phyloP scores from a whole-genome alignment of 2,797 vertebrate genomes.

The Monodelphis domestica region DNA sequence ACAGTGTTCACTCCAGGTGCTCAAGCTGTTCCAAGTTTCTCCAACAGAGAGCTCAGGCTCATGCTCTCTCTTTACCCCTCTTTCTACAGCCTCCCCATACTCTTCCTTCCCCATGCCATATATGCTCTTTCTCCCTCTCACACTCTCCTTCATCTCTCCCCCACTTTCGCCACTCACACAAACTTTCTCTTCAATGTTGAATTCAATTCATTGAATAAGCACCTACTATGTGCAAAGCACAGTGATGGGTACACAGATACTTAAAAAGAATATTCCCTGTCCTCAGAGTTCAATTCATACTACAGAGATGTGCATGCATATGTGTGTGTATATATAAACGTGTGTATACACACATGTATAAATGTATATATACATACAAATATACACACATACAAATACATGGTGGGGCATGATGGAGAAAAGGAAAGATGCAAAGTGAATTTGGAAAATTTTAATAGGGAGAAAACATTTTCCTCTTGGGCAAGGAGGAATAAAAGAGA shows the following conservation, averaged over 20 bases:
- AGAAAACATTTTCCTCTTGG: too few relatives aligned
- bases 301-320: background rate
- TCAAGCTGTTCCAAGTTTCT: background rate
- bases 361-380: too few relatives aligned
- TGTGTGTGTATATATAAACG: too few relatives aligned
- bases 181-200: background rate
- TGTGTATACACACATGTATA: background rate
- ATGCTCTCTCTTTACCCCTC: background rate
- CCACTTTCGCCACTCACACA: background rate
- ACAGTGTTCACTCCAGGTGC: background rate
- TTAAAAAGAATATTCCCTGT: background rate
- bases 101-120: background rate
- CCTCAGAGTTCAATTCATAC: background rate
- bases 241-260: background rate
- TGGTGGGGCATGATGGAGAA: background rate
- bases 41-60: background rate
- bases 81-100: too few relatives aligned
- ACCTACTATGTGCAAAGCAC: background rate
- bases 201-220: background rate
- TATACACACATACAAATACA: accelerated
- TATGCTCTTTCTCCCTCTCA: background rate
- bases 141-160: background rate
- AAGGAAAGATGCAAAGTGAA: background rate
- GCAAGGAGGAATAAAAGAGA: too few relatives aligned
- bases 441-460: too few relatives aligned